Base-by-base conservation (phyloP, 1,140 invertebrate species). In the Armadillidium nasatum region DNA sequence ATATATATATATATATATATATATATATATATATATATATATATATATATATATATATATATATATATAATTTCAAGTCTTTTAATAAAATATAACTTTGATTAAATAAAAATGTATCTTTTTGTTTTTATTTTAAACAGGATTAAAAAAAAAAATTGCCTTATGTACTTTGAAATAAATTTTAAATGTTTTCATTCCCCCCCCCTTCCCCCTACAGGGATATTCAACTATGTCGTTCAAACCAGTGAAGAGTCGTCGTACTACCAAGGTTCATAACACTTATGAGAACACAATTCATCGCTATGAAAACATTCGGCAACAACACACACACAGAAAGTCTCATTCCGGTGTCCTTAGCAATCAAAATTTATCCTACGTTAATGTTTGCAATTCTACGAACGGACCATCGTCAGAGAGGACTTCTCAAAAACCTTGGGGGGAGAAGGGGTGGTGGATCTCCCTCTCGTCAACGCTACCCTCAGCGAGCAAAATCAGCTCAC, bases 171-270 rank as follows among this genome's bases (percentile, higher is more conserved):
- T 33, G 33, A 33, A 33, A 33, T 1, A 3, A 33, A 33, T 33
- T 33, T 3, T 3, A 33, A 33, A 33, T 33, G 6, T 6, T 33
- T 33, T 33, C n/a, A n/a, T n/a, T n/a, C n/a, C 33, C 33, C 1
- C 7, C 7, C 7, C 7, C 7, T 60, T 7, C 11, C 10, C 33
- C 21, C 54, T 21, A 0, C 68, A 76, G 74, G 44, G 44, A 21
- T 76, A 76, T 67, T 22, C 74, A 0, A 45, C 69, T 22, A 76
- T 76, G 68, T 44, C 74, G 4, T 76, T 76, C 44, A 76, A 76
- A 22, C 74, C 74, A 13, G 74, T 76, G 44, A 76, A 76, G 69
- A 76, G 74, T 67, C 69, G 71, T 44, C 44, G 74, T 50, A 76
- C 74, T n/a, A 66, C 74, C 0, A 76, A 76, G 68, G 15, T 13